Evolutionary conservation across 2,888 invertebrate genomes (phyloP).

Genomic region (Nymphalis polychloros): DNA sequence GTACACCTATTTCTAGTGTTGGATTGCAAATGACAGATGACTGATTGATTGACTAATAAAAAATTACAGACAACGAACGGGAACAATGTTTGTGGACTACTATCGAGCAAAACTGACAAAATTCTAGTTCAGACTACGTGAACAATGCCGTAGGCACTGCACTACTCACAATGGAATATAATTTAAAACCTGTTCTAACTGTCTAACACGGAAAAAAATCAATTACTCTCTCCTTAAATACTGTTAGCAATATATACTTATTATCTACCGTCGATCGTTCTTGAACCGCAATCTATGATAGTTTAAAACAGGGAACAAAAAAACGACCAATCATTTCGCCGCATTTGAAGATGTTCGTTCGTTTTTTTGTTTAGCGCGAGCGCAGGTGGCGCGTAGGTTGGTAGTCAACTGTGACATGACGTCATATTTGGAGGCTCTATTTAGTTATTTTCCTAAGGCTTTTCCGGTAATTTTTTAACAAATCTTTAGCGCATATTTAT

Average conservation of each 20-base stretch:
- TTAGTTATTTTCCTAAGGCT: slow-evolving; percentile 14
- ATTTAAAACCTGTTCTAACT: too few species aligned
- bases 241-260: neutral
- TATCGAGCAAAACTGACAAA: too few species aligned
- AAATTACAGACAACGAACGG: too few species aligned
- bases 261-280: neutral
- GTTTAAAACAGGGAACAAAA: slow-evolving; percentile 15
- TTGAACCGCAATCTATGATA: neutral
- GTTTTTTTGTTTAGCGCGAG: slow-evolving; percentile 29
- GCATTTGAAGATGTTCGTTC: slow-evolving; percentile 29
- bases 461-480: slow-evolving; percentile 3
- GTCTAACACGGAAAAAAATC: neutral
- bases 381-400: slow-evolving; percentile 44
- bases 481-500: too few species aligned
- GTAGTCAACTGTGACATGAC: slow-evolving; percentile 52
- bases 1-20: too few species aligned
- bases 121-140: too few species aligned
- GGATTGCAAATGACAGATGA: too few species aligned
- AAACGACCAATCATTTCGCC: slow-evolving; percentile 22
- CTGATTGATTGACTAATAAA: too few species aligned
- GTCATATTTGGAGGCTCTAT: slow-evolving; percentile 21
- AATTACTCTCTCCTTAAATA: neutral
- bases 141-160: too few species aligned
- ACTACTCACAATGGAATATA: too few species aligned
- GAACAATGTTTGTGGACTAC: too few species aligned